Evolutionary conservation across 2,113 vertebrate species (phyloP).

Genomic region (Tapirus terrestris): DNA sequence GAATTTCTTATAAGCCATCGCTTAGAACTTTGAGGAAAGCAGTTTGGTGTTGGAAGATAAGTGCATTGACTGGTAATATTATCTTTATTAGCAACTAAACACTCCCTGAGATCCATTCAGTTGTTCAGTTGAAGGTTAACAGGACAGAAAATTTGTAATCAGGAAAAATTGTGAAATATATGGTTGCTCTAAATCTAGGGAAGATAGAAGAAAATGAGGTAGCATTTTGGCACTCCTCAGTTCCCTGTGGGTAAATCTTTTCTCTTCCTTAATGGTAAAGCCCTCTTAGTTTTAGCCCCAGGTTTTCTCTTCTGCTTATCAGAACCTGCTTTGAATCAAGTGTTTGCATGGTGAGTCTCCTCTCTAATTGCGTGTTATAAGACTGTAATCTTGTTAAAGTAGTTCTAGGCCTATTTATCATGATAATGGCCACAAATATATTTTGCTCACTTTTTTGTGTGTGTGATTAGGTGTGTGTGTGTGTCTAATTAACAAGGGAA

Average conservation of each 20-base stretch:
- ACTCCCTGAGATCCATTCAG: neutral
- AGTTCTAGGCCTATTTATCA: neutral
- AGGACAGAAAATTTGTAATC: neutral
- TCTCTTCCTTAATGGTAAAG: neutral
- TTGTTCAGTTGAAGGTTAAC: neutral
- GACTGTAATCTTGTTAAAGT: neutral
- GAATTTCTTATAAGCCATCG: neutral
- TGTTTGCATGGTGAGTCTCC: neutral
- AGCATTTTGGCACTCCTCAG: neutral
- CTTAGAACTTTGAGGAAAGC: neutral
- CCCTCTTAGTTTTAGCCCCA: neutral
- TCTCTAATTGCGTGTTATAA: neutral
- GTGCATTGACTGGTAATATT: neutral
- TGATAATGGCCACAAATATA: neutral
- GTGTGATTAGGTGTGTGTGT: neutral
- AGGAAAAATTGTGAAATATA: neutral
- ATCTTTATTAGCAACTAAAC: neutral
- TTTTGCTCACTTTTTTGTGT: neutral
- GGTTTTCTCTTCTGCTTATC: neutral
- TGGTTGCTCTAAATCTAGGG: neutral
- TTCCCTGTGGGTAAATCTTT: neutral
- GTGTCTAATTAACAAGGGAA: neutral
- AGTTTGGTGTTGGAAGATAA: slow-evolving; percentile 10
- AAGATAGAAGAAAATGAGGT: neutral
- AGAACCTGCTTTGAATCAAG: slow-evolving; percentile 24